Conservation (phyloP, 2,888 invertebrate species). For the Andricus quercusramuli region DNA sequence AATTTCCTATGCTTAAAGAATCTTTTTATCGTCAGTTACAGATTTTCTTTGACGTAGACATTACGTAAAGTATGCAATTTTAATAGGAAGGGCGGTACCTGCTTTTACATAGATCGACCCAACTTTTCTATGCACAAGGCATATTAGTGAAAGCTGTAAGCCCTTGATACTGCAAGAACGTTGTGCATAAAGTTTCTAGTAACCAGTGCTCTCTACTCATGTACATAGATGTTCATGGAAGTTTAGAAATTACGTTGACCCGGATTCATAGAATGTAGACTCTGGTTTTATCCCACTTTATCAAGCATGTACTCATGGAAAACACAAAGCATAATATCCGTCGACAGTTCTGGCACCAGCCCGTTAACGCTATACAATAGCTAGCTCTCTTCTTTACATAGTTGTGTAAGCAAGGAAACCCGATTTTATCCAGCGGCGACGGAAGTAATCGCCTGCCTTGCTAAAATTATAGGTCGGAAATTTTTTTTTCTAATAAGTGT, state of each 20-base stretch:
- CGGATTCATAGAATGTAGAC: background rate
- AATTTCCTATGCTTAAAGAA: background rate
- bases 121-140: constrained; percentile 60
- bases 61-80: background rate
- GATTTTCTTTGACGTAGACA: background rate
- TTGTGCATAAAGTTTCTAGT: background rate
- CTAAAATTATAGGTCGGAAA: background rate
- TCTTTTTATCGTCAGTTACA: background rate
- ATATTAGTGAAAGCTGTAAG: constrained; percentile 64
- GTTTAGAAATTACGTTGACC: constrained; percentile 8
- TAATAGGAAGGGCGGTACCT: constrained; percentile 45
- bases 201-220: background rate
- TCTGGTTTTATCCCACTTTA: constrained; percentile 20
- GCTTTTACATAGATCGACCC: constrained; percentile 50
- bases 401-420: background rate
- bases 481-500: background rate
- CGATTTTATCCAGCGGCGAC: background rate
- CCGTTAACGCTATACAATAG: background rate
- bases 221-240: background rate
- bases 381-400: background rate
- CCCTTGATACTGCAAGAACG: constrained; percentile 46
- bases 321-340: constrained; percentile 23
- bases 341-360: background rate
- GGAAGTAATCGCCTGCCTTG: background rate
- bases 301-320: constrained; percentile 15